These are phyloP conservation scores for Cygnus olor DNA, from an alignment of 2,797 vertebrate genomes.

Conservation along the genomic window DNA sequence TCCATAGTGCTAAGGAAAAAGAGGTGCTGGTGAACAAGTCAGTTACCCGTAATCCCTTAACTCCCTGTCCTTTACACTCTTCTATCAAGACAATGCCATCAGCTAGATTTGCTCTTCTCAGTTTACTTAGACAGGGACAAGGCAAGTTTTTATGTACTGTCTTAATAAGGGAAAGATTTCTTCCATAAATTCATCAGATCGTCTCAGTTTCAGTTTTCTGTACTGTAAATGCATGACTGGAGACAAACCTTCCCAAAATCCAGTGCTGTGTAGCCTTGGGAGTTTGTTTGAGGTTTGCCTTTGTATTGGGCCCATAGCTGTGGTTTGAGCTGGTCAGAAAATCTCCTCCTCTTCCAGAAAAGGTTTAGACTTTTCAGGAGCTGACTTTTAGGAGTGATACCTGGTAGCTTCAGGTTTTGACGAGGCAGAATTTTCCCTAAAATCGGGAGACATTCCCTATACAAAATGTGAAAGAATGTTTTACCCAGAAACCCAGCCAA, in stretches of 20 bases:
- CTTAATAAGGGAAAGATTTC: neutral
- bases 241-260: neutral
- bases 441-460: neutral
- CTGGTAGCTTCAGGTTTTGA: neutral
- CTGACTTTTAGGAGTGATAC: neutral
- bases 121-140: neutral
- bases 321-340: neutral
- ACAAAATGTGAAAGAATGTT: neutral
- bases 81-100: neutral
- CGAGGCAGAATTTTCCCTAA: neutral
- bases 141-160: neutral
- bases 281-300: neutral
- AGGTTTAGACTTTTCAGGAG: neutral
- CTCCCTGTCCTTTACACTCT: neutral
- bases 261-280: neutral
- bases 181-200: neutral
- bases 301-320: too few species aligned
- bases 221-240: neutral
- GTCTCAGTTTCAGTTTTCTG: neutral
- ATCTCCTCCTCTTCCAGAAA: neutral
- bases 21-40: neutral
- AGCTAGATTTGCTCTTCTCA: constrained; percentile 29
- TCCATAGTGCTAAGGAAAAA: neutral
- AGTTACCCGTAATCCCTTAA: neutral
- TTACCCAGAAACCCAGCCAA: neutral